Evolutionary conservation across 2,888 invertebrate species (phyloP).

Genomic region (Pedicia rivosa): DNA sequence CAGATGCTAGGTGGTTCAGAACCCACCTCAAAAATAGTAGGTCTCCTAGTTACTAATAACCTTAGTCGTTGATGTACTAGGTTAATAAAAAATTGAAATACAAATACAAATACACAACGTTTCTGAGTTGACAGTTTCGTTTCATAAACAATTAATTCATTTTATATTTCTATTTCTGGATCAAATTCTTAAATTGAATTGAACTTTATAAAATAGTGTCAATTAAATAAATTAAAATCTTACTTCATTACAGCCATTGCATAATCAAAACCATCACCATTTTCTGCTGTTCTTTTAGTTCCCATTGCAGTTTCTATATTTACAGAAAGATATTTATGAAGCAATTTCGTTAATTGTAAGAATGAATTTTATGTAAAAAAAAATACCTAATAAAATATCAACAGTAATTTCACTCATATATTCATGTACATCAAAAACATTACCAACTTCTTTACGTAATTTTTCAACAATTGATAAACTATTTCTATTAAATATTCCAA

Average conservation of each 20-base stretch:
- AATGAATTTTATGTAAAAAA: slow-evolving; percentile 30
- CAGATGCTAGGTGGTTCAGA: too few species aligned
- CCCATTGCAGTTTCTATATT: slow-evolving; percentile 84
- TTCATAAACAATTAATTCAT: too few species aligned
- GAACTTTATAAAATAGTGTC: too few species aligned
- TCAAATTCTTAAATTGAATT: too few species aligned
- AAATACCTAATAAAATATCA: slow-evolving; percentile 55
- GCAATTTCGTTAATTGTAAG: neutral
- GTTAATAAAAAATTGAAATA: too few species aligned
- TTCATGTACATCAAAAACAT: slow-evolving; percentile 58
- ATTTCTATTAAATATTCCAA: slow-evolving; percentile 60
- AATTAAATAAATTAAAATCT: slow-evolving; percentile 15
- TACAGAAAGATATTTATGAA: slow-evolving; percentile 21
- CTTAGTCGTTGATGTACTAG: too few species aligned
- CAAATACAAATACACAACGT: too few species aligned
- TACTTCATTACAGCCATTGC: slow-evolving; percentile 71
- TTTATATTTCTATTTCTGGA: too few species aligned
- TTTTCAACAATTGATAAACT: slow-evolving; percentile 50
- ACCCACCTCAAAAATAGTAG: too few species aligned
- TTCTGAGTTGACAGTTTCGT: too few species aligned
- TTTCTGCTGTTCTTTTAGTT: slow-evolving; percentile 53
- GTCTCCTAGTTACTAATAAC: too few species aligned
- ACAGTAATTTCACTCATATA: slow-evolving; percentile 68
- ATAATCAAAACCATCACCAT: slow-evolving; percentile 56
- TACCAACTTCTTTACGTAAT: slow-evolving; percentile 47